Evolutionary conservation across 2,113 vertebrate genomes (phyloP), one percentile per base, ranked within the genome.

Genomic region (Oncorhynchus gorbuscha): DNA sequence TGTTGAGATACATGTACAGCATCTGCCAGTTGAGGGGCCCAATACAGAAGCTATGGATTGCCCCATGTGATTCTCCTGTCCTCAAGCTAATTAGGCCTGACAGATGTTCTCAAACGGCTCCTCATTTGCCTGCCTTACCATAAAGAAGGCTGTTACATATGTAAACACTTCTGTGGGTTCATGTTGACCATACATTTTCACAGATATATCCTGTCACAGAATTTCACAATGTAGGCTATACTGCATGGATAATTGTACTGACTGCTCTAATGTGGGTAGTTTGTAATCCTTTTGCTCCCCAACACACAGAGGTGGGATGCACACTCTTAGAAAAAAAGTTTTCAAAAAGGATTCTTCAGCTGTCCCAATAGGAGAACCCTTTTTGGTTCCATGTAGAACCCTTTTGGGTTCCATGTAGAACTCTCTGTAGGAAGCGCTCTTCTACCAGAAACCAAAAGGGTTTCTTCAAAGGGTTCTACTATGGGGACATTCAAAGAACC

Each of bases 61-160:
- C 6, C 14, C 9, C 51, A 18, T 55, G 51, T 18, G 5, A 22
- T 59, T 30, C 24, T 32, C n/a, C 11, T 73, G 71, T 39, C 28
- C 76, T n/a, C 9, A 22, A 26, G 45, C 62, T 68, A n/a, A 61
- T 73, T 66, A 59, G 48, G 48, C 49, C 13, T 59, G 49, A 61
- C 71, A 78, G 62, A 73, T 78, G 71, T 73, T 59, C 70, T 13
- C 72, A n/a, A 22, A 62, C 9, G n/a, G 59, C 48, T 22, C 12
- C 3, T 32, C 39, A 48, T 62, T 32, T 39, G 28, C 20, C 67
- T 30, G 30, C 62, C 32, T 74, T 68, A 67, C n/a, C 30, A 68
- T n/a, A 32, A 45, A 45, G 45, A 68, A 30, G 30, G 61, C 66
- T 55, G 59, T 70, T 70, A 62, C 65, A 66, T 39, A 11, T 69